Conservation (phyloP, 2,888 invertebrate genomes). For the Gortyna flavago region DNA sequence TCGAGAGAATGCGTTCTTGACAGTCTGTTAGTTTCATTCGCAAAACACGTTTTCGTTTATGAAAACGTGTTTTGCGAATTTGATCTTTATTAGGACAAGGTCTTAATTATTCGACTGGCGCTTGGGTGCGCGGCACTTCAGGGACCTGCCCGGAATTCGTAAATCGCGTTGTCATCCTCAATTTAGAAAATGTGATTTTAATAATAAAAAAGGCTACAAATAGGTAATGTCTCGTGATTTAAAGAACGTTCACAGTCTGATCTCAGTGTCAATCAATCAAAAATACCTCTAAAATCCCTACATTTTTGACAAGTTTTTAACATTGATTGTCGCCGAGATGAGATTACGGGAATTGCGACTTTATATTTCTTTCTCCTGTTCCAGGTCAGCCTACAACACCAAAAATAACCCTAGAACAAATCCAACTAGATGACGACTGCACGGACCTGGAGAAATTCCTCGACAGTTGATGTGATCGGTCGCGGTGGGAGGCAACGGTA, state of each 20-base stretch:
- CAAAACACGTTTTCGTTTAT: too few relatives aligned
- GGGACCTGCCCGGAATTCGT: background rate
- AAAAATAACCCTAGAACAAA: conserved; percentile 82
- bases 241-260: too few relatives aligned
- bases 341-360: too few relatives aligned
- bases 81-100: background rate
- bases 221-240: background rate
- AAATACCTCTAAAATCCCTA: too few relatives aligned
- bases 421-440: conserved; percentile 82
- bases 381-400: conserved; percentile 75
- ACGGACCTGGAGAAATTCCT: conserved; percentile 84
- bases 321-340: too few relatives aligned
- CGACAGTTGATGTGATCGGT: conserved; percentile 77
- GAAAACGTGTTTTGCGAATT: too few relatives aligned
- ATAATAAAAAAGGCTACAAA: background rate
- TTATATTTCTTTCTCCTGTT: conserved; percentile 37
- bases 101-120: background rate
- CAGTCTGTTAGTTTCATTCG: too few relatives aligned
- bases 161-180: background rate
- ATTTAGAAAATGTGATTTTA: background rate
- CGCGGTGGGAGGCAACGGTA: conserved; percentile 19
- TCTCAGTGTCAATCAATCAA: too few relatives aligned
- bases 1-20: too few relatives aligned
- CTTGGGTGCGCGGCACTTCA: background rate
- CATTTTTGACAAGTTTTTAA: too few relatives aligned